These are phyloP conservation scores for Plestiodon gilberti DNA, from an alignment of 2,113 vertebrate genomes.

Conservation along the genomic window DNA sequence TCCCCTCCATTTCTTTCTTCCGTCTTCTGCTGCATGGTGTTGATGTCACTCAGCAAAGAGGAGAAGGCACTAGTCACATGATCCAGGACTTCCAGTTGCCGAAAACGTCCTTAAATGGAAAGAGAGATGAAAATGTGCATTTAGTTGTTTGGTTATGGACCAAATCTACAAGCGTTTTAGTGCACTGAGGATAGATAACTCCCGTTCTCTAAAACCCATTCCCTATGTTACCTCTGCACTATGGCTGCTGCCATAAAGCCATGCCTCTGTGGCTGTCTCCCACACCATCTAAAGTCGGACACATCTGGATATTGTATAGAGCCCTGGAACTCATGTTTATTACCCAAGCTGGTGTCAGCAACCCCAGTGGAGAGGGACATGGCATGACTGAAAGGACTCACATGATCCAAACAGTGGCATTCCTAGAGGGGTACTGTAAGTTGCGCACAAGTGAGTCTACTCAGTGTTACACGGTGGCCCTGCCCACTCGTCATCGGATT, in stretches of 20 bases:
- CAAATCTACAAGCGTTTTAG: not conserved
- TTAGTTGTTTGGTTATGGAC: not conserved
- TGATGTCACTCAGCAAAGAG: conserved; percentile 55
- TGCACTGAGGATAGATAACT: not conserved
- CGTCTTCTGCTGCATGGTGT: conserved; percentile 31
- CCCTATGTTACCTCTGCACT: not conserved
- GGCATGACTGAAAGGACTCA: not conserved
- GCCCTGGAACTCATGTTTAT: too few species aligned
- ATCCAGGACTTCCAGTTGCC: conserved; percentile 69
- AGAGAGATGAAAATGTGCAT: conserved; percentile 22
- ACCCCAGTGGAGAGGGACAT: not conserved
- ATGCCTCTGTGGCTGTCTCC: too few species aligned
- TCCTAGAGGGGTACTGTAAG: too few species aligned
- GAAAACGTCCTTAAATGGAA: conserved; percentile 65
- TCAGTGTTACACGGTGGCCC: too few species aligned
- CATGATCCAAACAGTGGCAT: not conserved
- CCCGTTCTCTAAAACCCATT: not conserved
- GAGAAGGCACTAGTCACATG: conserved; percentile 65
- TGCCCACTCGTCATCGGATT: too few species aligned
- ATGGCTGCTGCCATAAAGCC: not conserved
- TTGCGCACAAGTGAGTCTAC: too few species aligned
- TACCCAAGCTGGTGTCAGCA: too few species aligned
- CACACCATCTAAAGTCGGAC: too few species aligned
- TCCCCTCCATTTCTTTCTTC: not conserved
- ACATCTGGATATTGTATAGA: too few species aligned